Evolutionary conservation across 2,888 invertebrate genomes (phyloP), one percentile per base, ranked within the genome.

Genomic region (Ferrisia virgata): DNA sequence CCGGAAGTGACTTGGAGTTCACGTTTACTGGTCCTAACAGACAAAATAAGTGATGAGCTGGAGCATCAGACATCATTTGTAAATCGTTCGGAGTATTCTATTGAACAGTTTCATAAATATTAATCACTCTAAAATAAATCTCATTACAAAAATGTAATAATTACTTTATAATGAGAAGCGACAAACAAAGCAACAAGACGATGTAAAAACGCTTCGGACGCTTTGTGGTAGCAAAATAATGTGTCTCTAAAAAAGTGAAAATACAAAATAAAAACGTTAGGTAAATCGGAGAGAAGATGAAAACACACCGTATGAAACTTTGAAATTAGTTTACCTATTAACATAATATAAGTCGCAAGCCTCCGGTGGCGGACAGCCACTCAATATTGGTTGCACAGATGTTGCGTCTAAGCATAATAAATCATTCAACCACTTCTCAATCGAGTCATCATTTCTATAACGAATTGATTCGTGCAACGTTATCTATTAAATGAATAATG

Each of bases 71-170:
- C 90, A 99, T 92, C 92, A 99, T 93, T 90, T 99, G 99, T 64
- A 99, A 91, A 90, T 99, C 99, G 89, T 99, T 98, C 0, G 99
- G 99, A 85, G 96, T 96, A 90, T 99, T 99, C 93, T 95, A 89
- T 84, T 87, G 87, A 86, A 64, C 28, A 22, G 22, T 18, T 22
- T 22, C 8, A 22, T 53, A 1, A 22, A 53, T n/a, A 47, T 11
- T 1, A 53, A 22, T 8, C 9, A 8, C 2, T 53, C 22, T 0
- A 22, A 8, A 9, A 53, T 53, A 53, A n/a, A 22, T 53, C 22
- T 22, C 5, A 53, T 53, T 53, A 22, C 0, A n/a, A n/a, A n/a
- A n/a, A n/a, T n/a, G 1, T 8, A 22, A 2, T 0, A 22, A 53
- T 53, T 64, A 93, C 95, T 91, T 99, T 99, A 89, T 99, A 99